Evolutionary conservation across 2,888 invertebrate species (phyloP).

Genomic region (Vesta saturnalis): DNA sequence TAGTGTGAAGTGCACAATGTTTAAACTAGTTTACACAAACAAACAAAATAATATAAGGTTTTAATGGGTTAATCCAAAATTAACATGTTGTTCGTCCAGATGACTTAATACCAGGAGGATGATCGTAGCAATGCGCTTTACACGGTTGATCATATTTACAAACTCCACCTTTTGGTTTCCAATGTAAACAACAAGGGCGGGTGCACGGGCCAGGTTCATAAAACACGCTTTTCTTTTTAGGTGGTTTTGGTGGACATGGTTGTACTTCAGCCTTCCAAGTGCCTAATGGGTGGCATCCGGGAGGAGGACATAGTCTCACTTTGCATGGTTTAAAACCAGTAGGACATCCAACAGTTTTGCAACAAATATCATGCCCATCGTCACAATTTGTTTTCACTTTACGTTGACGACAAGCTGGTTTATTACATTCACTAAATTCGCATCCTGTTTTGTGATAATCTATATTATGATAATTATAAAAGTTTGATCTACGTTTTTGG

Average conservation of each 20-base stretch:
- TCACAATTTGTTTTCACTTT: not conserved
- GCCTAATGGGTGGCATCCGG: slow-evolving; percentile 55
- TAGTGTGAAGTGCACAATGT: too few relatives aligned
- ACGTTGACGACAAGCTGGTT: not conserved
- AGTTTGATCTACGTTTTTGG: slow-evolving; percentile 51
- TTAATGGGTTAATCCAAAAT: not conserved
- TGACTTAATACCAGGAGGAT: slow-evolving; percentile 51
- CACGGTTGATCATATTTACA: slow-evolving; percentile 58
- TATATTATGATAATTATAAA: slow-evolving; percentile 58
- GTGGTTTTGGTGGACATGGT: slow-evolving; percentile 57
- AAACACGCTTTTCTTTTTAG: slow-evolving; percentile 45
- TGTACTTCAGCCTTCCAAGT: slow-evolving; percentile 56
- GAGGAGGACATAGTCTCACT: slow-evolving; percentile 56
- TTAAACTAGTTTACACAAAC: too few relatives aligned
- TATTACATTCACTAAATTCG: not conserved
- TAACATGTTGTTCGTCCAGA: slow-evolving; percentile 14
- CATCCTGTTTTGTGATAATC: slow-evolving; percentile 48
- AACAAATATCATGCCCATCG: not conserved
- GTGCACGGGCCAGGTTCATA: slow-evolving; percentile 52
- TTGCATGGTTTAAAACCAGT: slow-evolving; percentile 59
- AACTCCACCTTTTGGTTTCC: slow-evolving; percentile 55
- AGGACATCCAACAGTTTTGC: slow-evolving; percentile 50
- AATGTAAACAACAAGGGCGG: slow-evolving; percentile 58
- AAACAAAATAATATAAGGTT: too few relatives aligned
- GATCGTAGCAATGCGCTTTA: slow-evolving; percentile 58